Percentiles rank a stretch among this genome's conserved stretches.
These are phyloP conservation scores for Zaprionus bogoriensis DNA, from an alignment of 2,888 invertebrate genomes.

Conservation along the genomic window DNA sequence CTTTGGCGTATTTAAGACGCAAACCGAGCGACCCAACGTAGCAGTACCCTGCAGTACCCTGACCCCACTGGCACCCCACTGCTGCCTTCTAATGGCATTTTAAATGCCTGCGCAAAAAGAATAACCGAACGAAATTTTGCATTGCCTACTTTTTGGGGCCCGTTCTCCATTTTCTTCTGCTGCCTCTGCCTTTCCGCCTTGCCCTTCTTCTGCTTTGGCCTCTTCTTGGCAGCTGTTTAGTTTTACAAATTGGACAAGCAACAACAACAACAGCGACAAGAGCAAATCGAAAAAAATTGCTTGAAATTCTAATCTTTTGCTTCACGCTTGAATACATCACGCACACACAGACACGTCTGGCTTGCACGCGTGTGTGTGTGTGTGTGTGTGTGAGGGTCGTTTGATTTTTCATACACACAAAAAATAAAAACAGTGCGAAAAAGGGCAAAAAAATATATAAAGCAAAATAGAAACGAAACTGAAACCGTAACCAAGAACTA, in stretches of 20 bases:
- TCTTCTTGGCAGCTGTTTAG: constrained; percentile 64
- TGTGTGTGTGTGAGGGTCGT: constrained; percentile 31
- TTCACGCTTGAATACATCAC: constrained; percentile 72
- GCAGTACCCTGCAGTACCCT: background rate
- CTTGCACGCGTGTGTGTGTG: constrained; percentile 2
- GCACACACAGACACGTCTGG: constrained; percentile 16
- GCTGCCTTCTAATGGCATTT: constrained; percentile 34
- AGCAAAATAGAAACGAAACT: constrained; percentile 12
- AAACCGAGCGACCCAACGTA: background rate
- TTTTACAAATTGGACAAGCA: constrained; percentile 58
- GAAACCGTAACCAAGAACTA: constrained; percentile 33
- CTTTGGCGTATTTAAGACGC: constrained; percentile 25
- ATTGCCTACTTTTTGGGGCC: constrained; percentile 39
- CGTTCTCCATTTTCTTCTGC: background rate
- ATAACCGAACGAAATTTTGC: constrained; percentile 22
- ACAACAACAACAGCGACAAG: constrained; percentile 16
- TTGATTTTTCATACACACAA: constrained; percentile 52
- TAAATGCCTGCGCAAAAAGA: constrained; percentile 39
- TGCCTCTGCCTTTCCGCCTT: background rate
- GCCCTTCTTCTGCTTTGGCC: background rate
- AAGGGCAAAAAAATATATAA: constrained; percentile 8
- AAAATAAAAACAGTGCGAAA: constrained; percentile 49
- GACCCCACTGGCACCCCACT: too few relatives aligned
- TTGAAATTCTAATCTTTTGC: constrained; percentile 71
- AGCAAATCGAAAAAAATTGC: constrained; percentile 48